Evolutionary conservation across 1,140 invertebrate genomes (phyloP).

Genomic region (Arion vulgaris): DNA sequence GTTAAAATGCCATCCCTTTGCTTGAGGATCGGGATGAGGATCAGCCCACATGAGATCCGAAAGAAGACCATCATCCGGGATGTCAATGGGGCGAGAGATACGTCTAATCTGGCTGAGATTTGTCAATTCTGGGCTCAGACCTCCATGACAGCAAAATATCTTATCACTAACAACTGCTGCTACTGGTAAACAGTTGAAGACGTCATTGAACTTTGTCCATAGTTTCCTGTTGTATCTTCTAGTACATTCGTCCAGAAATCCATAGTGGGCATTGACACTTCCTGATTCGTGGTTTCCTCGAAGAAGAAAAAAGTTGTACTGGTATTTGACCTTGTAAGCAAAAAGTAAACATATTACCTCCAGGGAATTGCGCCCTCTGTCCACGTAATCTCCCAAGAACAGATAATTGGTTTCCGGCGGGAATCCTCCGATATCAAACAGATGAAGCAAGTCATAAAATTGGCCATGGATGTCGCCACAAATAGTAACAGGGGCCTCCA

Average conservation of each 20-base stretch:
- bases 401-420: conserved; percentile 30
- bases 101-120: conserved; percentile 8
- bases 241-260: conserved; percentile 4
- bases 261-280: conserved; percentile 17
- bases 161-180: conserved; percentile 19
- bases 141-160: conserved; percentile 35
- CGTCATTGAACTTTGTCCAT: conserved; percentile 28
- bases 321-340: conserved; percentile 30
- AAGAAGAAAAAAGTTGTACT: conserved; percentile 23
- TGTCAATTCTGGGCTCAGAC: conserved; percentile 16
- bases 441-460: conserved; percentile 23
- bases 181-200: conserved; percentile 27
- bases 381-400: conserved; percentile 31
- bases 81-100: not conserved
- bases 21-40: conserved; percentile 28
- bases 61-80: conserved; percentile 20
- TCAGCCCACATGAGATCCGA: conserved; percentile 24
- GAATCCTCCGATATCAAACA: conserved; percentile 25
- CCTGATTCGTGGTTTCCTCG: conserved; percentile 18
- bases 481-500: conserved; percentile 13
- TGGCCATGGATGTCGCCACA: conserved; percentile 34
- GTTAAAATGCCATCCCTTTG: conserved; percentile 25
- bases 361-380: conserved; percentile 19
- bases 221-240: not conserved
- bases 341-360: conserved; percentile 29